Conservation (phyloP, 53 echinoderm and acorn worm species). For the Luidia sarsii region DNA sequence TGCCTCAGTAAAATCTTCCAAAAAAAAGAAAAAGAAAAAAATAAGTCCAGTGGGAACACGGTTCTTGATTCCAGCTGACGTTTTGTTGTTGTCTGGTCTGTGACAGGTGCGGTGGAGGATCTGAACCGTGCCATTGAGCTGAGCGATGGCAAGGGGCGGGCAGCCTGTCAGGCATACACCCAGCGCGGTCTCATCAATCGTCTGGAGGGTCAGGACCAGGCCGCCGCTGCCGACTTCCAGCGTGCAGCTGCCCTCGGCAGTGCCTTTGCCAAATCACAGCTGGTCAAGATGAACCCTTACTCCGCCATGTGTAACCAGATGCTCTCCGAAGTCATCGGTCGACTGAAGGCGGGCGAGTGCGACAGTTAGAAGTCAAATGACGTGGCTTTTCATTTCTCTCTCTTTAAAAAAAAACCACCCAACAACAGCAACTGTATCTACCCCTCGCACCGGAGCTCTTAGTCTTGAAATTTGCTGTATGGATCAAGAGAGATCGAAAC, state of each 20-base stretch:
- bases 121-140: constrained; percentile 85
- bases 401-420: not conserved
- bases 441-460: no score
- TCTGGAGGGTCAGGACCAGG: constrained; percentile 73
- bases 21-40: no score
- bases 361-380: constrained; percentile 20
- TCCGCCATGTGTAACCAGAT: constrained; percentile 99
- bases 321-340: constrained; percentile 81
- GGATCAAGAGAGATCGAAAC: no score
- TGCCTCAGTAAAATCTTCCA: no score
- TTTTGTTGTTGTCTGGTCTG: no score
- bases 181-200: constrained; percentile 83
- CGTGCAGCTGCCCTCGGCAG: constrained; percentile 82
- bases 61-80: no score
- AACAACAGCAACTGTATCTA: not conserved
- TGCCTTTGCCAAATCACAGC: constrained; percentile 87
- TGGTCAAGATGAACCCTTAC: constrained; percentile 91
- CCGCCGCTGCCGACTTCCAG: constrained; percentile 82
- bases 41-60: no score
- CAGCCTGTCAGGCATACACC: constrained; percentile 83
- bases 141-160: constrained; percentile 74
- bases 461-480: no score
- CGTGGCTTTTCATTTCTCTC: not conserved
- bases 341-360: constrained; percentile 67
- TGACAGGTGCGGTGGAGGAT: constrained; percentile 90